A percentile compares a stretch with the other conserved stretches of the same genome.
Conservation (phyloP, 2,888 invertebrate species). For the Noctua fimbriata region DNA sequence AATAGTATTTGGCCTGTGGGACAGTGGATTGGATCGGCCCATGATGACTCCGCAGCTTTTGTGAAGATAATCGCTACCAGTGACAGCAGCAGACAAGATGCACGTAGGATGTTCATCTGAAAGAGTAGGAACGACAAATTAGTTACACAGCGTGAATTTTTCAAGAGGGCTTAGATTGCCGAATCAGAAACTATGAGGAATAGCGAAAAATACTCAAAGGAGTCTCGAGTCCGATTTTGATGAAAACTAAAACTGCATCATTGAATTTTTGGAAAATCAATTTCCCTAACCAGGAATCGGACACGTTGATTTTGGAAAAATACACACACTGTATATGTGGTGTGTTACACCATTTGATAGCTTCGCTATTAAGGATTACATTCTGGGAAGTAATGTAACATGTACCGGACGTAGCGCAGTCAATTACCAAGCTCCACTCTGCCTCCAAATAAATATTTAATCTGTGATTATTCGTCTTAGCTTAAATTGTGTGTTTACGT, state of each 20-base stretch:
- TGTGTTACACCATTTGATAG: too few relatives aligned
- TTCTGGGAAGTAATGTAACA: neutral
- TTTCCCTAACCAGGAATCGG: too few relatives aligned
- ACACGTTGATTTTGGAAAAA: too few relatives aligned
- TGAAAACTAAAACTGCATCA: too few relatives aligned
- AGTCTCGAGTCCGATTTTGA: too few relatives aligned
- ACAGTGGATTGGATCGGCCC: neutral
- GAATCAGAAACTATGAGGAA: too few relatives aligned
- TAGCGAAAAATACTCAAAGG: too few relatives aligned
- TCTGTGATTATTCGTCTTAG: neutral
- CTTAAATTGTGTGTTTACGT: neutral
- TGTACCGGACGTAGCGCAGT: neutral
- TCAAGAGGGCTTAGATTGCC: too few relatives aligned
- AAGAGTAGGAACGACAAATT: slow-evolving; percentile 7
- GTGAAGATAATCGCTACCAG: slow-evolving; percentile 11
- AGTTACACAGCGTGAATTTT: too few relatives aligned
- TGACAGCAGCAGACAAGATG: slow-evolving; percentile 14
- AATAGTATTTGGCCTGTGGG: neutral
- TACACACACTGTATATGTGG: too few relatives aligned
- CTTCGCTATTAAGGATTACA: too few relatives aligned
- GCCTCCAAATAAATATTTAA: neutral
- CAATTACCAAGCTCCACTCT: neutral
- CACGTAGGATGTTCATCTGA: slow-evolving; percentile 46
- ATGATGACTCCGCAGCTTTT: neutral
- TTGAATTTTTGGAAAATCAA: too few relatives aligned